Percentiles rank a stretch among this genome's conserved stretches.
Evolutionary conservation across 1,140 invertebrate genomes (phyloP).

Genomic region (Drosophila subpulchrella): DNA sequence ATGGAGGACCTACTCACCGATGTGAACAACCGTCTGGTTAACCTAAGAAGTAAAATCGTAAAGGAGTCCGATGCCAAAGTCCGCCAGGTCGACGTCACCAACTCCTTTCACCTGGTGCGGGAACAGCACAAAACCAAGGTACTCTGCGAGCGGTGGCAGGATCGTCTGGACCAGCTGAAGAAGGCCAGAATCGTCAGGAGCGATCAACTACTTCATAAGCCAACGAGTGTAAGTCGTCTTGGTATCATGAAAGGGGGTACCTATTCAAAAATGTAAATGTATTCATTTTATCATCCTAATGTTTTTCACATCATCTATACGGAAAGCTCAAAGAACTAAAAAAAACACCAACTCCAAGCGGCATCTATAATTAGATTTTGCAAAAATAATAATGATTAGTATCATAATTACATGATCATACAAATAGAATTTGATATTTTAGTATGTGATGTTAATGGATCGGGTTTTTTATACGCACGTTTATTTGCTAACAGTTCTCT

Average conservation of each 20-base stretch:
- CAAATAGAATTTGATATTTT: too few relatives aligned
- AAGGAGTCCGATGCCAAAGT: not conserved
- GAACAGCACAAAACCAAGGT: not conserved
- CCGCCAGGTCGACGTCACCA: not conserved
- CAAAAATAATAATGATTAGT: too few relatives aligned
- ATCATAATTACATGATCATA: too few relatives aligned
- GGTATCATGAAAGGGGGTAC: too few relatives aligned
- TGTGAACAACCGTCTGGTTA: not conserved
- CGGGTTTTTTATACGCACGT: too few relatives aligned
- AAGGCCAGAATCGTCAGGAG: not conserved
- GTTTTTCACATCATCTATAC: too few relatives aligned
- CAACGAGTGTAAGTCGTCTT: not conserved
- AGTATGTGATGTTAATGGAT: too few relatives aligned
- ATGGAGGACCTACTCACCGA: not conserved
- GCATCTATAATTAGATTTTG: too few relatives aligned
- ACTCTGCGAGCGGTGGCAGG: not conserved
- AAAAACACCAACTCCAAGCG: too few relatives aligned
- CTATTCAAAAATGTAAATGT: too few relatives aligned
- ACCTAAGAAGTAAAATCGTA: not conserved
- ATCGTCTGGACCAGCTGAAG: not conserved
- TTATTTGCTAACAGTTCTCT: not conserved
- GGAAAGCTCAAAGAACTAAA: too few relatives aligned
- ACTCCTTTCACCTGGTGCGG: not conserved
- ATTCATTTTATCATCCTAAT: too few relatives aligned
- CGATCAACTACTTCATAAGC: not conserved